These are phyloP conservation scores for Falcaria lacertinaria DNA, from an alignment of 2,888 invertebrate species.

Conservation along the genomic window DNA sequence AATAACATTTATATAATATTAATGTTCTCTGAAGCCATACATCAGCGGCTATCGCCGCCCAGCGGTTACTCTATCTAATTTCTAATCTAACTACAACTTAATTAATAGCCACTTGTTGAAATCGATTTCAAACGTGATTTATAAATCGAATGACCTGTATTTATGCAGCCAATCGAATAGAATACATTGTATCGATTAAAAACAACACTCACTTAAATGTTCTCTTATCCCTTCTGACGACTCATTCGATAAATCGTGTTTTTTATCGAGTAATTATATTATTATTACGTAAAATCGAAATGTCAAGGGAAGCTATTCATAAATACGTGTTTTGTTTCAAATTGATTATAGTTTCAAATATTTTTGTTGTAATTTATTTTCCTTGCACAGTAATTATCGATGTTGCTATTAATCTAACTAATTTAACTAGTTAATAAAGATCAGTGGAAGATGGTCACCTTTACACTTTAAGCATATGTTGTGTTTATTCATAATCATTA, in stretches of 20 bases:
- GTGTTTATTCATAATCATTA: no score
- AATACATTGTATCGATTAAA: conserved; percentile 57
- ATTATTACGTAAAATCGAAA: conserved; percentile 24
- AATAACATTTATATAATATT: conserved; percentile 24
- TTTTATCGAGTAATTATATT: conserved; percentile 15
- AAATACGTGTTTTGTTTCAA: conserved; percentile 13
- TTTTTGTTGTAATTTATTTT: conserved; percentile 24
- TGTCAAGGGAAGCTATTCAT: conserved; percentile 42
- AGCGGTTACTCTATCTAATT: conserved; percentile 68
- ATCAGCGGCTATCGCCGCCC: conserved; percentile 61
- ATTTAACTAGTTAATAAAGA: conserved; percentile 8
- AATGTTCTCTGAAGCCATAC: conserved; percentile 42
- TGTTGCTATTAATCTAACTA: conserved; percentile 3
- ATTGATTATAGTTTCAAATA: conserved; percentile 20
- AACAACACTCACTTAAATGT: conserved; percentile 31
- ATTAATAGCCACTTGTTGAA: conserved; percentile 79
- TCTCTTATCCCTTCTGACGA: conserved; percentile 39
- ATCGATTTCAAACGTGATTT: conserved; percentile 77
- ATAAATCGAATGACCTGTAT: conserved; percentile 74
- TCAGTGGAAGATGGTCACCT: no score
- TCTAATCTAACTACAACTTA: conserved; percentile 78
- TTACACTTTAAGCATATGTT: no score
- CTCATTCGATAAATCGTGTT: conserved; percentile 38
- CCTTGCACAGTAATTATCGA: conserved; percentile 26
- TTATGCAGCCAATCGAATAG: conserved; percentile 56